These are phyloP conservation scores for Dryoscopus gambensis DNA, from an alignment of 2,113 vertebrate species.

Conservation along the genomic window DNA sequence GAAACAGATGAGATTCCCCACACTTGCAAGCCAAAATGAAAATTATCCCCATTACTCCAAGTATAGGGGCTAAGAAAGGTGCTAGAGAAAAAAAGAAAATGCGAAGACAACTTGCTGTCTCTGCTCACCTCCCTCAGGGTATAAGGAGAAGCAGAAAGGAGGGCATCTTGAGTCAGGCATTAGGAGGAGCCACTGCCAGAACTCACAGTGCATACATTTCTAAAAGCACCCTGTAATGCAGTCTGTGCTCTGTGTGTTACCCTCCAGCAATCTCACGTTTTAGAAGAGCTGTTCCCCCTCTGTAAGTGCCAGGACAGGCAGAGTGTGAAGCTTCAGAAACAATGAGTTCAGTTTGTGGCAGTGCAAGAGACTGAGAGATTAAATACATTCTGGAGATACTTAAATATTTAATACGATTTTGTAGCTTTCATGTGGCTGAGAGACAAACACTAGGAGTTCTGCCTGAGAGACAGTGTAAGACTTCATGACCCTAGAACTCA, in stretches of 20 bases:
- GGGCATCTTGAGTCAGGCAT: neutral
- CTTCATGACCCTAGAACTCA: constrained; percentile 66
- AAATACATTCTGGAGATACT: constrained; percentile 47
- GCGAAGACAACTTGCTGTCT: neutral
- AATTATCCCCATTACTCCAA: constrained; percentile 5
- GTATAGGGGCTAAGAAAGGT: neutral
- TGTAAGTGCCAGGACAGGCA: constrained; percentile 27
- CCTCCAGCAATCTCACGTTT: neutral
- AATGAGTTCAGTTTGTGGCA: constrained; percentile 24
- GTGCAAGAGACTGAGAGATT: constrained; percentile 37
- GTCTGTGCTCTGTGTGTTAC: neutral
- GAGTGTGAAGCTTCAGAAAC: constrained; percentile 43
- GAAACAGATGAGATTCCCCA: constrained; percentile 11
- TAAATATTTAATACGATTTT: constrained; percentile 54
- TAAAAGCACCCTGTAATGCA: neutral
- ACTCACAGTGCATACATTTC: neutral
- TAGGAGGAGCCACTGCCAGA: neutral
- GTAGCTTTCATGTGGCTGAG: constrained; percentile 7
- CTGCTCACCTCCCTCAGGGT: neutral
- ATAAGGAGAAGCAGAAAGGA: neutral
- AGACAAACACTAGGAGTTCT: constrained; percentile 63
- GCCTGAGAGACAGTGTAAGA: constrained; percentile 55
- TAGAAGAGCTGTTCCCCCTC: neutral
- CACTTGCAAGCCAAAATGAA: constrained; percentile 29
- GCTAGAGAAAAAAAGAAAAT: neutral